Evolutionary conservation across 2,888 invertebrate species (phyloP), one percentile per base, ranked within the genome.

Genomic region (Rosalia funebris): DNA sequence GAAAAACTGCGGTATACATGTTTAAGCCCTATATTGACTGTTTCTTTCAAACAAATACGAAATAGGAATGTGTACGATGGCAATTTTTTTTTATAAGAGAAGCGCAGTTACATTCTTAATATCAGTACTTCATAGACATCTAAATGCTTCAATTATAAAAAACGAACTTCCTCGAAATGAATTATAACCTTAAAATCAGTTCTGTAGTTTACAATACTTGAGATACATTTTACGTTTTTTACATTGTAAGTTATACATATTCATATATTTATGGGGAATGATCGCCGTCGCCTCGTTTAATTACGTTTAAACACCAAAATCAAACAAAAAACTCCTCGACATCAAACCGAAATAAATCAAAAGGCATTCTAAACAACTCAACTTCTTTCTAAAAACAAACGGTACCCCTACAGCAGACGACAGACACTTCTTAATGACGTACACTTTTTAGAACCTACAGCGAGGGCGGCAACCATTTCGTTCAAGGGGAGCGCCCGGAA

Each of bases 221-320:
- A 5, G 48, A 50, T 50, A 50, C 50, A 50, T 50, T 20, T 32
- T 20, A 48, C 36, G 48, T 48, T 36, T 46, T 48, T 60, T 50
- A 60, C 55, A 60, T 60, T 47, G 47, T 59, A 60, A 42, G 54
- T 48, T 60, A 55, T 32, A 57, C 44, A 37, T 55, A 36, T 42
- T 42, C 32, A 59, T 54, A 42, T 44, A 19, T 17, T 15, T 32
- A 25, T 45, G 31, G 15, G 15, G 20, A 15, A 32, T 25, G 32
- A 15, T 20, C 9, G 16, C 9, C 17, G 36, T 12, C 25, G 25
- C 25, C 25, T 7, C 25, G 25, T 7, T 25, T 25, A 25, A n/a
- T n/a, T n/a, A n/a, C n/a, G n/a, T n/a, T n/a, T n/a, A n/a, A n/a
- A 73, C 73, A 73, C 67, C 71, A 69, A 75, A 75, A 74, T 57